Percentiles rank a stretch among this genome's conserved stretches.
Conservation (phyloP, 2,888 invertebrate genomes). For the Strigamia transsilvanica region DNA sequence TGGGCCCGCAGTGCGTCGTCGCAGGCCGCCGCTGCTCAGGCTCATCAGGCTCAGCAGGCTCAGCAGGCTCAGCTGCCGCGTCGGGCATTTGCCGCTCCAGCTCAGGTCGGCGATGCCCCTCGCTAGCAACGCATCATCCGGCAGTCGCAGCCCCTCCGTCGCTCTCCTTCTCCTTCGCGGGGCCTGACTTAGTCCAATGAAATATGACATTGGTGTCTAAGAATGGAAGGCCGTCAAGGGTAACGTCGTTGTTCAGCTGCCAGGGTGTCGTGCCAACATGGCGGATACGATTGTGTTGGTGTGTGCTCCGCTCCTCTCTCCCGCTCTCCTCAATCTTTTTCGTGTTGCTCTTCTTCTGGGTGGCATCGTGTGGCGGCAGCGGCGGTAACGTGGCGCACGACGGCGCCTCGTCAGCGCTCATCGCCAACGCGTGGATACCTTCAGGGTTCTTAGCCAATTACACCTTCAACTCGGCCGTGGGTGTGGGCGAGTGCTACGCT, state of each 20-base stretch:
- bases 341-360: constrained; percentile 51
- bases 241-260: constrained; percentile 55
- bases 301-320: constrained; percentile 53
- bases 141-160: constrained; percentile 34
- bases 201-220: constrained; percentile 57
- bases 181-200: constrained; percentile 55
- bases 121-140: constrained; percentile 28
- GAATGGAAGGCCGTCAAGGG: constrained; percentile 56
- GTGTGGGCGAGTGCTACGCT: constrained; percentile 53
- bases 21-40: constrained; percentile 29
- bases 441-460: constrained; percentile 53
- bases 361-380: constrained; percentile 8
- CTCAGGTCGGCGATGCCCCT: constrained; percentile 14
- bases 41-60: background rate
- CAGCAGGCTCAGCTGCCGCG: constrained; percentile 14
- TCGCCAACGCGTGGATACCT: constrained; percentile 54
- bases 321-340: constrained; percentile 37
- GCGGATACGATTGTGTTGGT: constrained; percentile 53
- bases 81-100: constrained; percentile 24
- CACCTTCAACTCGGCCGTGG: constrained; percentile 55
- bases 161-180: constrained; percentile 18
- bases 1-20: constrained; percentile 37
- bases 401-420: constrained; percentile 46
- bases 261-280: constrained; percentile 54
- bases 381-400: constrained; percentile 4